phyloP scores from a whole-genome alignment of 2,797 vertebrate species.

The Paratrypauchen microcephalus region DNA sequence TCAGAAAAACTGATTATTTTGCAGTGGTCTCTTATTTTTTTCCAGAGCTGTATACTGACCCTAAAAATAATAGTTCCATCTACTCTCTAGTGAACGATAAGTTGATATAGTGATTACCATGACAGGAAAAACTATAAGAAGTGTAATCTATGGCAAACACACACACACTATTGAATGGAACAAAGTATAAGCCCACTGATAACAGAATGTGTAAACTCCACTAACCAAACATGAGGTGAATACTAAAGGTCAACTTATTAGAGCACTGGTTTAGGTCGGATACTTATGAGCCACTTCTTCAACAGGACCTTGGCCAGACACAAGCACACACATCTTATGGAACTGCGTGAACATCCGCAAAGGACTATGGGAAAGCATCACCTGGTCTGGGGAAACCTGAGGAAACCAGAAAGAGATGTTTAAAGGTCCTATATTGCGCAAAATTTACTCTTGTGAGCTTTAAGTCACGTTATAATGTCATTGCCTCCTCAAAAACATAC shows the following conservation, averaged over 20 bases:
- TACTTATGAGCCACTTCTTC: constrained; percentile 89
- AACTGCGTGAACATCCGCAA: constrained; percentile 87
- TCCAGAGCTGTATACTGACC: no score
- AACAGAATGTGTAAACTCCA: constrained; percentile 33
- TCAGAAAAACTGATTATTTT: no score
- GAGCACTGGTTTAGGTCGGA: constrained; percentile 70
- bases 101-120: no score
- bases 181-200: constrained; percentile 50
- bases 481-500: no score
- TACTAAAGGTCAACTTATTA: constrained; percentile 33
- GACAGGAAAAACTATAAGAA: neutral
- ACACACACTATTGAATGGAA: constrained; percentile 21
- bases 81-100: no score
- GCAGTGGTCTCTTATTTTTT: no score
- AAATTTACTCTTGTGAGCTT: no score
- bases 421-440: neutral
- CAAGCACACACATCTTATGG: constrained; percentile 86
- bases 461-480: no score
- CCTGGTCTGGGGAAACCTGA: constrained; percentile 92
- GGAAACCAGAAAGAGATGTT: neutral
- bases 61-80: no score
- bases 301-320: constrained; percentile 90
- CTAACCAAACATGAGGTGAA: constrained; percentile 43
- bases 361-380: constrained; percentile 94
- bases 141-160: neutral